These are phyloP conservation scores for Anthophora plumipes DNA, from an alignment of 2,888 invertebrate species.

Conservation along the genomic window DNA sequence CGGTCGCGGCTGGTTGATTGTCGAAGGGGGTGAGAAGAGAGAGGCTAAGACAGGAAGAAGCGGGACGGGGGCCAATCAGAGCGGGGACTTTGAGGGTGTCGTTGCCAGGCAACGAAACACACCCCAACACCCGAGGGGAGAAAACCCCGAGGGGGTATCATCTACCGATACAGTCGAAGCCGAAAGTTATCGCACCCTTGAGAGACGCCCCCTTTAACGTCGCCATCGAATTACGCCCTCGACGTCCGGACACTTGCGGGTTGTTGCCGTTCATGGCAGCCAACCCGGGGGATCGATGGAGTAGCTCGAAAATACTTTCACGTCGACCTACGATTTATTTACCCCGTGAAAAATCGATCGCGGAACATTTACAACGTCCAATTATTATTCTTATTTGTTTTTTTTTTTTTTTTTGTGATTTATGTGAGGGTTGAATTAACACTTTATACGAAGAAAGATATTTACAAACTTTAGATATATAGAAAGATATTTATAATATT, in stretches of 20 bases:
- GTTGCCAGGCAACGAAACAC: conserved; percentile 84
- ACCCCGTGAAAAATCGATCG: no score
- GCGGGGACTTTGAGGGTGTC: conserved; percentile 79
- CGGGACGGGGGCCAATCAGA: conserved; percentile 81
- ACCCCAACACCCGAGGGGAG: conserved; percentile 77
- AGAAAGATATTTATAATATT: no score
- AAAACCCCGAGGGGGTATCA: conserved; percentile 75
- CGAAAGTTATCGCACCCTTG: conserved; percentile 75
- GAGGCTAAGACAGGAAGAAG: conserved; percentile 76
- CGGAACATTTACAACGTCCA: conserved; percentile 17
- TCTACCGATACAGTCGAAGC: conserved; percentile 74
- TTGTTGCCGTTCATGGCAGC: conserved; percentile 18
- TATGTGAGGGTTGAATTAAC: conserved; percentile 60
- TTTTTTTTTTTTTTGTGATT: no score
- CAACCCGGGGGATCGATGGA: conserved; percentile 14
- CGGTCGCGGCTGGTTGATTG: conserved; percentile 58
- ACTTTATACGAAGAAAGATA: no score
- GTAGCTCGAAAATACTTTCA: background rate
- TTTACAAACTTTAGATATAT: no score
- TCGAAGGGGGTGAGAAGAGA: conserved; percentile 68
- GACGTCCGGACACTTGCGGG: conserved; percentile 57
- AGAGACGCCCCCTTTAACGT: conserved; percentile 68
- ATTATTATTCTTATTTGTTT: no score
- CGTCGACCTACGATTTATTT: no score
- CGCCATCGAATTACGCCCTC: conserved; percentile 60